Conservation (phyloP, 1,140 invertebrate genomes). For the Oncopodura yosiiana region DNA sequence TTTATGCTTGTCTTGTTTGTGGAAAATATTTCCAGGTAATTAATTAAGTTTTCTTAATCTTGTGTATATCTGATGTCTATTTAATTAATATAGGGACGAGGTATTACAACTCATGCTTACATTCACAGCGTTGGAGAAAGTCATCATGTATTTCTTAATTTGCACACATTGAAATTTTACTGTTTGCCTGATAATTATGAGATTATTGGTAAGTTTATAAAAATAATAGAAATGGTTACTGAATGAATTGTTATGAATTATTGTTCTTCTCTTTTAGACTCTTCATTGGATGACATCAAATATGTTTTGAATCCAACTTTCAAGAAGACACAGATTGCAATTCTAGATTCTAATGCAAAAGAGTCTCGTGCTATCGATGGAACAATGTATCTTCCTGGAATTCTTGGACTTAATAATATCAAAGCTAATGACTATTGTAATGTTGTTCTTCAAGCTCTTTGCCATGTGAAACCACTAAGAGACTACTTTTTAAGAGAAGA, state of each 20-base stretch:
- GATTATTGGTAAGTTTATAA: slow-evolving; percentile 66
- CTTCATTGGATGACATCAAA: slow-evolving; percentile 96
- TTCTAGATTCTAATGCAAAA: slow-evolving; percentile 72
- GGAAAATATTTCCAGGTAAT: slow-evolving; percentile 95
- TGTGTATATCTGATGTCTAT: not conserved
- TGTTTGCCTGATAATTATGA: slow-evolving; percentile 99
- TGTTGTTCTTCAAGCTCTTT: slow-evolving; percentile 90
- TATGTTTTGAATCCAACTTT: slow-evolving; percentile 99
- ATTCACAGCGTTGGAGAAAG: slow-evolving; percentile 94
- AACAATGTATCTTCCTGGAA: slow-evolving; percentile 89
- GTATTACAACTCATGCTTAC: slow-evolving; percentile 96
- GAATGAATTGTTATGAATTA: not conserved
- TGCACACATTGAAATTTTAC: slow-evolving; percentile 96
- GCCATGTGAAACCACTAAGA: slow-evolving; percentile 84
- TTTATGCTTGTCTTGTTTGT: slow-evolving; percentile 99
- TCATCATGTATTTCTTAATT: slow-evolving; percentile 96
- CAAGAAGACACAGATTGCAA: slow-evolving; percentile 63
- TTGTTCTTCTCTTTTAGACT: slow-evolving; percentile 54
- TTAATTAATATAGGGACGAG: slow-evolving; percentile 61
- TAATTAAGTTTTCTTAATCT: not conserved
- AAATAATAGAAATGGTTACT: not conserved
- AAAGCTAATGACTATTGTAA: slow-evolving; percentile 99
- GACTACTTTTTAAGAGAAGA: slow-evolving; percentile 91
- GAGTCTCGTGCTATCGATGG: slow-evolving; percentile 91
- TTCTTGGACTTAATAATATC: slow-evolving; percentile 96